phyloP scores from a whole-genome alignment of 2,888 invertebrate species.

The Apodemia zela region DNA sequence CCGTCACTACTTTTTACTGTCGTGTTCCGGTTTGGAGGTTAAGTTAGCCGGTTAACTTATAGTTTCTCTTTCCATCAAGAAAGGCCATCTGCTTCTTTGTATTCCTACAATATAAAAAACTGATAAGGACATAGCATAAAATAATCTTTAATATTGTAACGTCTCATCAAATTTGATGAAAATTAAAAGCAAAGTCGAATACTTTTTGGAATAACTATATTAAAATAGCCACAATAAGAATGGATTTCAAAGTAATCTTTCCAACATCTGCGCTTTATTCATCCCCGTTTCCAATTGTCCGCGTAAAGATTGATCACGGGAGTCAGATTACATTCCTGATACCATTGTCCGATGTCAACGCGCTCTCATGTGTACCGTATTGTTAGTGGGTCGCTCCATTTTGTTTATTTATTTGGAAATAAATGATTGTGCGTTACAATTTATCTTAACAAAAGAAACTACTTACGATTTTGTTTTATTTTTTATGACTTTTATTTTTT shows the following conservation, averaged over 20 bases:
- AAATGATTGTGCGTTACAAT: slow-evolving; percentile 12
- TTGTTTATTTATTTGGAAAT: slow-evolving; percentile 15
- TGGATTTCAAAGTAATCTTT: slow-evolving; percentile 32
- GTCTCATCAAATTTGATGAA: neutral
- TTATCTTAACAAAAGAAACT: neutral
- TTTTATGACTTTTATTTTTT: no score
- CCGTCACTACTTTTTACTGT: no score
- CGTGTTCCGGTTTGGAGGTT: no score
- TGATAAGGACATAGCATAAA: no score
- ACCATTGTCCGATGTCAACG: slow-evolving; percentile 36
- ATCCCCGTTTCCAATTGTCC: slow-evolving; percentile 35
- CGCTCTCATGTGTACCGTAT: slow-evolving; percentile 18
- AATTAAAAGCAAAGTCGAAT: slow-evolving; percentile 4
- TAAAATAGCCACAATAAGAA: slow-evolving; percentile 24
- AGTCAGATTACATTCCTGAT: slow-evolving; percentile 38
- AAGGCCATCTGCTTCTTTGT: neutral
- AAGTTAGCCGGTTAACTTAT: no score
- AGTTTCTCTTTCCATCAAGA: neutral
- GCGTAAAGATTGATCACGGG: slow-evolving; percentile 35
- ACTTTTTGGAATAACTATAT: slow-evolving; percentile 3
- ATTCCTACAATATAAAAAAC: no score
- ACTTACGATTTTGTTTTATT: neutral
- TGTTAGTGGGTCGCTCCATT: slow-evolving; percentile 13
- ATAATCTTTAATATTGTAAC: neutral
- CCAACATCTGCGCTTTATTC: slow-evolving; percentile 36